phyloP scores from a whole-genome alignment of 2,797 vertebrate species.

The Myotis planiceps region DNA sequence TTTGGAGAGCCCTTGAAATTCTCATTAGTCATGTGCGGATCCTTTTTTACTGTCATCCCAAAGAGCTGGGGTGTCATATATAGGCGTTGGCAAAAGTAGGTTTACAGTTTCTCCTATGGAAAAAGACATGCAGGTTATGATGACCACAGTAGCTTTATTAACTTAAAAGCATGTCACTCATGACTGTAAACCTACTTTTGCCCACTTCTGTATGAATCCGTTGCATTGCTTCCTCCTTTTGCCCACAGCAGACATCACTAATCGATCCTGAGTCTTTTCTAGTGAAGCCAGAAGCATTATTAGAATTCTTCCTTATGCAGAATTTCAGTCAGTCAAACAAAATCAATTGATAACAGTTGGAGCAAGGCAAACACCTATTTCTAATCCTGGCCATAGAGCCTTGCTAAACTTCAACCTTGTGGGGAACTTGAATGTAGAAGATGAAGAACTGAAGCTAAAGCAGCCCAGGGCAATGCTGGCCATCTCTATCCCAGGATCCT shows the following conservation, averaged over 20 bases:
- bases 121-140: background rate
- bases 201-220: background rate
- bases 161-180: background rate
- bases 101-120: background rate
- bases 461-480: rapidly evolving
- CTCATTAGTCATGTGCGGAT: background rate
- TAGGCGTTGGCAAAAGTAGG: background rate
- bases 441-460: background rate
- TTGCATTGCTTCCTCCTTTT: background rate
- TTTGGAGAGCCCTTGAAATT: background rate
- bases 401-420: background rate
- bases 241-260: background rate
- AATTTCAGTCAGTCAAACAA: background rate
- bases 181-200: background rate
- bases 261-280: background rate
- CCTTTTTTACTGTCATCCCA: background rate
- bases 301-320: background rate
- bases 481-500: background rate
- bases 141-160: background rate
- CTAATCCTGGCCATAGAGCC: background rate
- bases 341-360: background rate
- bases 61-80: background rate
- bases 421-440: background rate
- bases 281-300: background rate
- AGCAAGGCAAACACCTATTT: background rate